phyloP scores from a whole-genome alignment of 2,797 vertebrate species.

The Gadopsis marmoratus region DNA sequence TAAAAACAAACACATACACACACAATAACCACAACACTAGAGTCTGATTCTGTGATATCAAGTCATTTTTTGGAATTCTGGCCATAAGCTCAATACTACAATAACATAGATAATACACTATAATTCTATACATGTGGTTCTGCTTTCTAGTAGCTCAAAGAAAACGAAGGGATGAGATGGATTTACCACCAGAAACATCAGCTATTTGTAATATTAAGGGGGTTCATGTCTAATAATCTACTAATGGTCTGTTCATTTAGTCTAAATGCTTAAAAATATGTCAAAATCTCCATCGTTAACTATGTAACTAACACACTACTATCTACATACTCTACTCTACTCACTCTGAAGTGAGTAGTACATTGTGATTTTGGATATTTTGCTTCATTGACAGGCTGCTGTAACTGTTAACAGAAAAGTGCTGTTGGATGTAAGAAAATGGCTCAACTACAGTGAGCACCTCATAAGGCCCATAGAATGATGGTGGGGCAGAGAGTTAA shows the following conservation, averaged over 20 bases:
- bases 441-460: background rate
- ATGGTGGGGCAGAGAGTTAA: constrained; percentile 41
- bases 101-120: background rate
- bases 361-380: no score
- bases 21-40: background rate
- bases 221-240: background rate
- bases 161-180: background rate
- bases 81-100: background rate
- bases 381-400: no score
- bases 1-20: background rate
- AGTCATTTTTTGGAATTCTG: background rate
- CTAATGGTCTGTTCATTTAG: background rate
- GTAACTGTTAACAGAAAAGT: background rate
- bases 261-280: background rate
- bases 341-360: background rate
- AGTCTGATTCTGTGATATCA: background rate
- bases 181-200: background rate
- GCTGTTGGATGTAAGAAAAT: background rate
- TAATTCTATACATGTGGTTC: background rate
- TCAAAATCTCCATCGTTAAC: background rate
- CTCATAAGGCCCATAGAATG: constrained; percentile 46
- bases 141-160: background rate
- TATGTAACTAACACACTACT: no score
- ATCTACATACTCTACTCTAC: no score
- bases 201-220: background rate